phyloP scores from a whole-genome alignment of 2,888 invertebrate species.

The Cacoxenus indagator region DNA sequence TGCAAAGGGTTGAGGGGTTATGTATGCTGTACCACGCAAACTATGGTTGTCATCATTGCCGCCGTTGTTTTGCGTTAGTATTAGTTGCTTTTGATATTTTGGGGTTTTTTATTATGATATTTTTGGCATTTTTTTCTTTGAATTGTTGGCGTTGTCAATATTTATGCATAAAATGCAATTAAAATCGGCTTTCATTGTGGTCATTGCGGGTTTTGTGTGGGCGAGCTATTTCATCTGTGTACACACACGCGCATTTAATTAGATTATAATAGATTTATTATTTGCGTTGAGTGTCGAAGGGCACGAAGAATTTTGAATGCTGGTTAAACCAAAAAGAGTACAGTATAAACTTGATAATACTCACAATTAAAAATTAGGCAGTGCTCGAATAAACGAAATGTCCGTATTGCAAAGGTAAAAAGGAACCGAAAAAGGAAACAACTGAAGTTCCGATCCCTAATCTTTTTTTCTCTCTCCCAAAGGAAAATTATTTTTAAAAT shows the following conservation, averaged over 20 bases:
- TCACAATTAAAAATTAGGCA: too few relatives aligned
- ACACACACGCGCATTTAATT: slow-evolving; percentile 8
- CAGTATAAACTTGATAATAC: too few relatives aligned
- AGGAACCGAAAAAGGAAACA: too few relatives aligned
- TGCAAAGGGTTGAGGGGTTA: background rate
- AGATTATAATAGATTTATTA: background rate
- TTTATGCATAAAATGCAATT: slow-evolving; percentile 28
- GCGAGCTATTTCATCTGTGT: background rate
- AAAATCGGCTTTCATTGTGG: slow-evolving; percentile 7
- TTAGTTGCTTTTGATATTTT: slow-evolving; percentile 7
- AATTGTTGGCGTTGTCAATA: slow-evolving; percentile 20
- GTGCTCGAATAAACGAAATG: too few relatives aligned
- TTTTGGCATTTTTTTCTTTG: background rate
- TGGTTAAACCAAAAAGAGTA: too few relatives aligned
- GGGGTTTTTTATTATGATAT: background rate
- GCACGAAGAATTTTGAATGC: too few relatives aligned
- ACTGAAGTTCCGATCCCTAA: too few relatives aligned
- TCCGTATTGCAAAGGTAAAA: too few relatives aligned
- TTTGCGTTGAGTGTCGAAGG: background rate
- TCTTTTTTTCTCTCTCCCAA: too few relatives aligned
- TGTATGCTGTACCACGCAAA: background rate
- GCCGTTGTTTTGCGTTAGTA: slow-evolving; percentile 9
- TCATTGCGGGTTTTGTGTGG: background rate
- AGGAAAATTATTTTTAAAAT: too few relatives aligned
- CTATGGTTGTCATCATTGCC: background rate